Conservation (phyloP, 2,113 vertebrate genomes). For the Apteryx owenii region DNA sequence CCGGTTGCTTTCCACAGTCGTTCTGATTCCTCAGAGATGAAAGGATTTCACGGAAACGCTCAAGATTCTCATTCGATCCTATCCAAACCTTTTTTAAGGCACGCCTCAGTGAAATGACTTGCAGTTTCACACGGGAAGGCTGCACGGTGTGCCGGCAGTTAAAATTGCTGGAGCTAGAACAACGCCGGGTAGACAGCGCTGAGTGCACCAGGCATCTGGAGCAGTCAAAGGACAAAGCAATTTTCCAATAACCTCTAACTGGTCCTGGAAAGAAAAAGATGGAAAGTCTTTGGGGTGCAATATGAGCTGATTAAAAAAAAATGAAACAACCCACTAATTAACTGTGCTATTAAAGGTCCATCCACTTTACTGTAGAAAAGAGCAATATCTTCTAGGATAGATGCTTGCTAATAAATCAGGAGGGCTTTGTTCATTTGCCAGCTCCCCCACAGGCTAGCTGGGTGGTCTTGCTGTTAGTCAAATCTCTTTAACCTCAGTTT, state of each 20-base stretch:
- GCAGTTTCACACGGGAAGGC: neutral
- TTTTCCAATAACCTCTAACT: neutral
- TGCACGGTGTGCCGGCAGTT: rapidly evolving
- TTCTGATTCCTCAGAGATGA: neutral
- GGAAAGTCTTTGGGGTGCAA: neutral
- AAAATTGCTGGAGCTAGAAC: neutral
- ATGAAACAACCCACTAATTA: neutral
- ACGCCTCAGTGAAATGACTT: neutral
- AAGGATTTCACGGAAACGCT: neutral
- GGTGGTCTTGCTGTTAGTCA: neutral
- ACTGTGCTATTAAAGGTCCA: neutral
- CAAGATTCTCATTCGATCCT: neutral
- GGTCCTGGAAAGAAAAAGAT: neutral
- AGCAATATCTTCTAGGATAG: constrained; percentile 17
- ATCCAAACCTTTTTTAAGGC: neutral
- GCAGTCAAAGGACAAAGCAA: neutral
- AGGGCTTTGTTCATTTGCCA: constrained; percentile 57
- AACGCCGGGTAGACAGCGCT: rapidly evolving
- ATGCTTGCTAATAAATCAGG: constrained; percentile 42
- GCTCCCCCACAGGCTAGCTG: constrained; percentile 40
- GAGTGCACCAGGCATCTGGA: neutral
- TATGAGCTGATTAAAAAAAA: neutral
- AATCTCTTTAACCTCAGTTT: neutral
- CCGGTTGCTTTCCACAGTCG: constrained; percentile 3
- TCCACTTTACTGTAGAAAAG: neutral